phyloP scores from a whole-genome alignment of 2,888 invertebrate genomes.

The Eupithecia vulgata region DNA sequence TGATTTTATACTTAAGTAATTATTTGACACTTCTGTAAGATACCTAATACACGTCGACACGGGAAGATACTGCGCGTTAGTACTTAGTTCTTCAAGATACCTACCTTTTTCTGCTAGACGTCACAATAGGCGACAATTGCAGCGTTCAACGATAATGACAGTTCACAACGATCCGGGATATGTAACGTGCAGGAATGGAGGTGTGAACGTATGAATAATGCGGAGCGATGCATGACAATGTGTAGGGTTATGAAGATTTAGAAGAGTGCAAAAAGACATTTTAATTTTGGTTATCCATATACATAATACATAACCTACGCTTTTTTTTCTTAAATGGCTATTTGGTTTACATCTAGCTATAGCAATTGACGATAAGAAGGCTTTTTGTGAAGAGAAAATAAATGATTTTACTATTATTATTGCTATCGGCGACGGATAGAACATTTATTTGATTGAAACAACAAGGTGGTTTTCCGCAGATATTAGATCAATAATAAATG shows the following conservation, averaged over 20 bases:
- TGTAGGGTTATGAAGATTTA: slow-evolving; percentile 38
- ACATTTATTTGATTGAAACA: no score
- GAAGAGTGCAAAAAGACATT: slow-evolving; percentile 9
- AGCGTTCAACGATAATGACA: slow-evolving; percentile 30
- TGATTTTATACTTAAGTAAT: not conserved
- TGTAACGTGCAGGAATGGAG: slow-evolving; percentile 36
- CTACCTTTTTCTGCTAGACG: not conserved
- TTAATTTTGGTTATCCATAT: no score
- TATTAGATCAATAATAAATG: no score
- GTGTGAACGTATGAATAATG: slow-evolving; percentile 45
- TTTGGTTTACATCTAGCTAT: no score
- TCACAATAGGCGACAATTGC: slow-evolving; percentile 12
- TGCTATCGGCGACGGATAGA: no score
- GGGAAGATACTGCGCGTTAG: not conserved
- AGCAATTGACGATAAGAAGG: no score
- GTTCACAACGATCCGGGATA: slow-evolving; percentile 45
- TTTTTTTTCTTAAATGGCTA: not conserved
- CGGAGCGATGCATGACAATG: slow-evolving; percentile 45
- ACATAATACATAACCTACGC: not conserved
- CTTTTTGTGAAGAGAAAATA: no score
- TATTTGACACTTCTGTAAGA: no score
- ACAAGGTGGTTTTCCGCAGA: no score
- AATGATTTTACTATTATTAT: no score
- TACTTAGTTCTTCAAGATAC: not conserved
- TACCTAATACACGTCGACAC: not conserved